phyloP scores from a whole-genome alignment of 2,113 vertebrate genomes.

The Misgurnus mizolepis region DNA sequence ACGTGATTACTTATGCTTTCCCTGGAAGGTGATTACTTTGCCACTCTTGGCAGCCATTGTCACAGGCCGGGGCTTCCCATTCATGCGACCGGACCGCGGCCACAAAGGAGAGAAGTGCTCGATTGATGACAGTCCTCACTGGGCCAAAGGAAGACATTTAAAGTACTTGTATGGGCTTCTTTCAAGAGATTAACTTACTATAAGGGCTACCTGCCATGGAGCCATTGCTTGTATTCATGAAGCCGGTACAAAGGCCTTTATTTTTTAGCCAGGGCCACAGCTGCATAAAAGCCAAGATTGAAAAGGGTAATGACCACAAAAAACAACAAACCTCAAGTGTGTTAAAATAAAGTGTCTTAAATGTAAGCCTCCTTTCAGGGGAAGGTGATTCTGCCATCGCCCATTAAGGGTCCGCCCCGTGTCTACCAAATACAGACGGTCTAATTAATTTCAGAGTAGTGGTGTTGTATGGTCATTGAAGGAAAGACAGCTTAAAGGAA shows the following conservation, averaged over 20 bases:
- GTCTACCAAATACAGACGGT: constrained; percentile 66
- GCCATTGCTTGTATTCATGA: constrained; percentile 77
- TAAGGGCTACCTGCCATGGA: constrained; percentile 81
- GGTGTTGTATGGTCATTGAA: constrained; percentile 73
- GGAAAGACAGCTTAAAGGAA: constrained; percentile 65
- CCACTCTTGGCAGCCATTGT: constrained; percentile 77
- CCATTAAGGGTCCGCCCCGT: constrained; percentile 70
- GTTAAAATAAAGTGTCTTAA: constrained; percentile 78
- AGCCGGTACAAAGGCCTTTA: constrained; percentile 70
- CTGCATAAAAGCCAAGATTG: constrained; percentile 77
- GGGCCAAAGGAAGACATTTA: constrained; percentile 74
- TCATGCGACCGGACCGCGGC: constrained; percentile 62
- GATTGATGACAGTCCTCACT: constrained; percentile 76
- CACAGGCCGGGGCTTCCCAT: constrained; percentile 69
- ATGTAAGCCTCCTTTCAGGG: constrained; percentile 74
- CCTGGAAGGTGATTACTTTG: constrained; percentile 77
- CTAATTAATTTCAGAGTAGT: constrained; percentile 79
- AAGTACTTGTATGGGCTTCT: constrained; percentile 78
- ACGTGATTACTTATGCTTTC: constrained; percentile 81
- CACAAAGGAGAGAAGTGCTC: constrained; percentile 77
- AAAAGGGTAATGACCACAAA: constrained; percentile 78
- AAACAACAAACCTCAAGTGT: constrained; percentile 83
- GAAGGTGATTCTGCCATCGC: constrained; percentile 72
- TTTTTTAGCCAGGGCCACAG: constrained; percentile 73
- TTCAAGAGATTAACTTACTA: constrained; percentile 83